Base-by-base conservation (phyloP, 2,888 invertebrate species). In the Geophilus truncorum region DNA sequence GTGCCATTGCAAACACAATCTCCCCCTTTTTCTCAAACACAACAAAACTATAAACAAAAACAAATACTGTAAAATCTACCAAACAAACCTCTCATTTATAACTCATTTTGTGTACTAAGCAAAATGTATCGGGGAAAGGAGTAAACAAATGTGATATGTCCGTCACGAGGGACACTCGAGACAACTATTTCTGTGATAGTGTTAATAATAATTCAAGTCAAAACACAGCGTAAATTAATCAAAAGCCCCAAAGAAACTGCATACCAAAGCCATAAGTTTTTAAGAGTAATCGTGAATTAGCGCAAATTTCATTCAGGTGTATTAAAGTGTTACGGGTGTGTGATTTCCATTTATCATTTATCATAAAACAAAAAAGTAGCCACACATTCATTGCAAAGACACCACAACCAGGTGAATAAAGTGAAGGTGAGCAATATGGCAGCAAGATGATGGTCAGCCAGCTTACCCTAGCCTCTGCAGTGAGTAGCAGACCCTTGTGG, bases 381-480 rank as follows among this genome's bases (percentile, higher is more conserved):
- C 57, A 2, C 10, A 57, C 57, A 57, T 57, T 57, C 57, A 57
- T 57, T 18, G 57, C 57, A 57, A 18, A 57, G 57, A 57, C 57
- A 57, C 57, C 57, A 18, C 57, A 57, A 57, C 57, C 57, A n/a
- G 57, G 57, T 57, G 57, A 21, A 7, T 76, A 25, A n/a, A n/a
- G 76, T 76, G 76, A 76, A 32, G 75, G 76, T 32, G 28, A 76
- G 76, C 76, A 76, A 9, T 25, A 76, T 76, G 28, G n/a, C n/a
- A n/a, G n/a, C n/a, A n/a, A n/a, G n/a, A n/a, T n/a, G n/a, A 76
- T 76, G 28, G 76, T 76, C 76, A 76, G 51, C 45, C 51, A 79
- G 92, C 95, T 95, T 91, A 96, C 96, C 94, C 96, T 92, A 87
- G 94, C 93, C 91, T 95, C 94, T 87, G 95, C 95, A 88, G 94